These are phyloP conservation scores for Tachysurus fulvidraco DNA, from an alignment of 2,113 vertebrate genomes.

Conservation along the genomic window DNA sequence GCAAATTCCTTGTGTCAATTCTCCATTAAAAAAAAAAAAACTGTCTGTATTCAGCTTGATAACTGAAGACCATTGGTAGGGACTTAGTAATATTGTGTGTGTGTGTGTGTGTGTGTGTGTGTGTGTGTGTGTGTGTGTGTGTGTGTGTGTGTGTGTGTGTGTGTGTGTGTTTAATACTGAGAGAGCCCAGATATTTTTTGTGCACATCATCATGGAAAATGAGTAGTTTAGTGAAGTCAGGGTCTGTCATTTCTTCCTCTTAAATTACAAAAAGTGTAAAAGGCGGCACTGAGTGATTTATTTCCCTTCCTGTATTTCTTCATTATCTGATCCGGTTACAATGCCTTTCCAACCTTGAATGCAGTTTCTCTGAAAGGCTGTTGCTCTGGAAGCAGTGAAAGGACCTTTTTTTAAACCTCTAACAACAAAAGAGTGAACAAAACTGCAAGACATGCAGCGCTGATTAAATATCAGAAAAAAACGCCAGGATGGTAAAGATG, in stretches of 20 bases:
- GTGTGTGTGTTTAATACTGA: background rate
- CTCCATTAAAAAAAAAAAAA: background rate
- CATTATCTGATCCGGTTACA: background rate
- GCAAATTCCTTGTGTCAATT: background rate
- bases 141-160: no score
- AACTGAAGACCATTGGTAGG: background rate
- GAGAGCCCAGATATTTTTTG: background rate
- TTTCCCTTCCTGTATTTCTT: background rate
- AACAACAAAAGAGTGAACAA: background rate
- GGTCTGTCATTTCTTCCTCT: background rate
- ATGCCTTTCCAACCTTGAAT: conserved; percentile 21
- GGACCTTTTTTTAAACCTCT: background rate
- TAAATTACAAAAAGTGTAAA: background rate
- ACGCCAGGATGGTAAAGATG: background rate
- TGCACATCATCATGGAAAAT: conserved; percentile 11
- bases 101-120: no score
- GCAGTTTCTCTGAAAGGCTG: background rate
- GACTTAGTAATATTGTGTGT: no score
- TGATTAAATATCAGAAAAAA: conserved; percentile 14
- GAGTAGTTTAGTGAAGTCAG: background rate
- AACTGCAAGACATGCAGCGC: background rate
- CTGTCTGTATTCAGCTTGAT: background rate
- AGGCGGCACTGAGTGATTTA: conserved; percentile 3
- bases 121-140: no score
- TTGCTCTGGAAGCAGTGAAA: background rate